phyloP scores from a whole-genome alignment of 2,888 invertebrate species.

The Rotaria magnacalcarata region DNA sequence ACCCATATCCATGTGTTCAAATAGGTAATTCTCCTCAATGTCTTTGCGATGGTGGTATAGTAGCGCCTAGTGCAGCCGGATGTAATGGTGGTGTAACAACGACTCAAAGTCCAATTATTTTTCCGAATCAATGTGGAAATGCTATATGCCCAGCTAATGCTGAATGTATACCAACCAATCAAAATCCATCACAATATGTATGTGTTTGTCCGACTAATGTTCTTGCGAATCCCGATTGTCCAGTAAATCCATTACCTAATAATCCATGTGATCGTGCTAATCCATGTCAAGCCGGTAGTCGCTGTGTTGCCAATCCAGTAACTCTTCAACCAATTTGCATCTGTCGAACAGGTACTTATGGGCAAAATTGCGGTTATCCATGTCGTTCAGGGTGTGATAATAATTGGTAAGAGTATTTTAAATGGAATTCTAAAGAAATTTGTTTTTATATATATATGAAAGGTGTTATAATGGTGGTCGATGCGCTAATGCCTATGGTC shows the following conservation, averaged over 20 bases:
- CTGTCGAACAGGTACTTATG: background rate
- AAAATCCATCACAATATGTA: background rate
- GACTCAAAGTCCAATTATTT: background rate
- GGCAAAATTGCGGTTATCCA: background rate
- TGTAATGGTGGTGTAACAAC: background rate
- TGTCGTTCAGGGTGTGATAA: background rate
- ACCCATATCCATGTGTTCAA: background rate
- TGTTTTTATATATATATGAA: background rate
- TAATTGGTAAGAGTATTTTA: background rate
- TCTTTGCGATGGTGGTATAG: background rate
- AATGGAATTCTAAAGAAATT: too few relatives aligned
- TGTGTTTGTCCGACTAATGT: background rate
- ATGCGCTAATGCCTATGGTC: background rate
- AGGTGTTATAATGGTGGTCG: conserved; percentile 24
- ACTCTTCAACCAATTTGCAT: background rate
- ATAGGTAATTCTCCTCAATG: background rate
- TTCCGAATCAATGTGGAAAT: conserved; percentile 3
- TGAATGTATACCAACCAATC: conserved; percentile 2
- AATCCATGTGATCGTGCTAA: background rate
- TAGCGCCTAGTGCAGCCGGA: background rate
- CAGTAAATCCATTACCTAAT: background rate
- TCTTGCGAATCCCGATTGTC: background rate
- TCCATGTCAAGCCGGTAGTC: background rate
- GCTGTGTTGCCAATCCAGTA: background rate
- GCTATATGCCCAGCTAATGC: background rate